Evolutionary conservation across 2,113 vertebrate species (phyloP).

Genomic region (Cichladusa arquata): DNA sequence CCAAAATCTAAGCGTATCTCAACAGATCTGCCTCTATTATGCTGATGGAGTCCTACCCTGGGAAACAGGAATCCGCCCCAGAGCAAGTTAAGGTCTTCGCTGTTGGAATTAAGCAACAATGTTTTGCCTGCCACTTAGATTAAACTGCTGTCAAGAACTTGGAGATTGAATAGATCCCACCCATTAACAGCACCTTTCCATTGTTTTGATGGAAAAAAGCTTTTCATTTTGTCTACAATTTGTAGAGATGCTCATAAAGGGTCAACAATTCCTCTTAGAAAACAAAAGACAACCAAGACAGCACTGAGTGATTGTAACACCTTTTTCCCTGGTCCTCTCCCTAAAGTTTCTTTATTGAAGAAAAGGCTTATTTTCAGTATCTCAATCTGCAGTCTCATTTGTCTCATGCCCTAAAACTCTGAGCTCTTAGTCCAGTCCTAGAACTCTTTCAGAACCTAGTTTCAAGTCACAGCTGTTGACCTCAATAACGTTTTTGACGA

Average conservation of each 20-base stretch:
- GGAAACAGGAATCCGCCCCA: background rate
- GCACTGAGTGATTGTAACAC: background rate
- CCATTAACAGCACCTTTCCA: background rate
- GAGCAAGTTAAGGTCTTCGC: background rate
- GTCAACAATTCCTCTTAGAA: background rate
- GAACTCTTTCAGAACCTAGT: background rate
- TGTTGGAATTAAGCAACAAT: background rate
- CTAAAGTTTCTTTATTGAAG: background rate
- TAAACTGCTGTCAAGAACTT: background rate
- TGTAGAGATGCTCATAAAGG: background rate
- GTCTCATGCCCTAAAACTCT: background rate
- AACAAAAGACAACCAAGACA: background rate
- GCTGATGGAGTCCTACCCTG: background rate
- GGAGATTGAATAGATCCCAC: background rate
- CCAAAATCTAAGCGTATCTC: background rate
- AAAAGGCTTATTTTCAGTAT: background rate
- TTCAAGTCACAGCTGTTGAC: background rate
- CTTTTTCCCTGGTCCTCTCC: background rate
- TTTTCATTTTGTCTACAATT: background rate
- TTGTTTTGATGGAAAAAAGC: background rate
- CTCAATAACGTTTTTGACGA: background rate
- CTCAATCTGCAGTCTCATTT: background rate
- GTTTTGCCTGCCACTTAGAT: background rate
- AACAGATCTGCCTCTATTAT: background rate
- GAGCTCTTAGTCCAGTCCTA: background rate